Percentiles rank a stretch among this genome's conserved stretches.
Conservation (phyloP, 2,113 vertebrate species). For the Amblyornis subalaris region DNA sequence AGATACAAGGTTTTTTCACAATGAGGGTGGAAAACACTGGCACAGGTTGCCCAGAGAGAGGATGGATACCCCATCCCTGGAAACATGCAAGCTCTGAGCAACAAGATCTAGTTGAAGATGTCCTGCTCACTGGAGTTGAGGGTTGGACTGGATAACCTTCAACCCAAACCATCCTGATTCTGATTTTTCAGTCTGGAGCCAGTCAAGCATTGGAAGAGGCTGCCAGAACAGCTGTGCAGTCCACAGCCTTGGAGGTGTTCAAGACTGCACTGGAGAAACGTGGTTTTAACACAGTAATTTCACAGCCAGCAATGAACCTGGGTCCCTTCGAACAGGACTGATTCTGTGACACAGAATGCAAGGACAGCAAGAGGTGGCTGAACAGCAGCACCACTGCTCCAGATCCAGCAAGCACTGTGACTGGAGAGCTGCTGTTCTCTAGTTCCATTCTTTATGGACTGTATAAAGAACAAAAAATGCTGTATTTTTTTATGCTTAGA, state of each 20-base stretch:
- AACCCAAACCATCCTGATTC: background rate
- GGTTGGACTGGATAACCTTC: background rate
- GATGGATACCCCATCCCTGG: background rate
- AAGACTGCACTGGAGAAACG: background rate
- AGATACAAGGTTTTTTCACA: background rate
- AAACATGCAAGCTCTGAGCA: background rate
- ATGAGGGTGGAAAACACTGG: background rate
- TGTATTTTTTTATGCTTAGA: background rate
- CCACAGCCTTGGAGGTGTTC: background rate
- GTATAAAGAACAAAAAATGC: background rate
- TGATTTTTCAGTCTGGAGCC: background rate
- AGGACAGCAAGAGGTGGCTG: background rate
- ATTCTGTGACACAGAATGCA: fast-evolving
- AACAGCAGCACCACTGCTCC: background rate
- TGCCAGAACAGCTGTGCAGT: background rate
- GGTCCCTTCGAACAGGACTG: background rate
- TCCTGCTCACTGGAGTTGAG: background rate
- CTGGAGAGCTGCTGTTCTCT: background rate
- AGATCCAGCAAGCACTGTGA: fast-evolving
- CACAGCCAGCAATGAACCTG: background rate
- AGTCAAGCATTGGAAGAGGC: background rate
- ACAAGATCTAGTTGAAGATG: fast-evolving
- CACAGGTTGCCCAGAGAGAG: background rate
- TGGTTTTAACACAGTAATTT: background rate
- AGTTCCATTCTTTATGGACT: background rate